These are phyloP conservation scores for Drosophila seguyi DNA, from an alignment of 1,140 invertebrate species.

Conservation along the genomic window DNA sequence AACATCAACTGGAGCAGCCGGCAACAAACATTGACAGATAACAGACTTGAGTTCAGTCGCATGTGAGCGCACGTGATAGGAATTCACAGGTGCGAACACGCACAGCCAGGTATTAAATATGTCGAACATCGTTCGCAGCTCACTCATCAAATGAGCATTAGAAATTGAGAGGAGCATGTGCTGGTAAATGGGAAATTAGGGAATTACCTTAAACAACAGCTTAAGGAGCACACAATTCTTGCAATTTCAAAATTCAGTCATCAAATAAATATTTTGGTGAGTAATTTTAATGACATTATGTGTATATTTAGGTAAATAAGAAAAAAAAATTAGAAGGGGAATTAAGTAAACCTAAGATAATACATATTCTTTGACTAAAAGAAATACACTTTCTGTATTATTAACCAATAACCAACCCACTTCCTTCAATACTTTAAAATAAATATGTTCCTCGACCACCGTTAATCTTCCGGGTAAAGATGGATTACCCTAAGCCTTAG, in stretches of 20 bases:
- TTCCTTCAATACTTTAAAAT: background rate
- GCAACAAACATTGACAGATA: conserved; percentile 56
- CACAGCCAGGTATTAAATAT: conserved; percentile 21
- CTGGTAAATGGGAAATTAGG: conserved; percentile 14
- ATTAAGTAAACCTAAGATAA: background rate
- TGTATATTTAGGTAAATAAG: too few species aligned
- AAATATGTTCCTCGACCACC: background rate
- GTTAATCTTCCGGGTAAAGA: conserved; percentile 7
- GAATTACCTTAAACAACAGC: conserved; percentile 14
- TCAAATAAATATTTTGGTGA: conserved; percentile 16
- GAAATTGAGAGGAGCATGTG: conserved; percentile 37
- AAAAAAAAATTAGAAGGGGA: too few species aligned
- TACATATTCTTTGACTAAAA: background rate
- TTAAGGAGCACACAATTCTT: conserved; percentile 5
- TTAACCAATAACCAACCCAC: background rate
- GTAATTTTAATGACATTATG: background rate
- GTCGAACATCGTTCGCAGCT: conserved; percentile 23
- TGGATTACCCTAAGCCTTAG: conserved; percentile 3
- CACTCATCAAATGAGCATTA: conserved; percentile 45
- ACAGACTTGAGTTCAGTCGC: conserved; percentile 46
- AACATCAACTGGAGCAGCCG: conserved; percentile 25
- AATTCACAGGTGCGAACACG: conserved; percentile 56
- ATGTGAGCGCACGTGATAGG: conserved; percentile 71
- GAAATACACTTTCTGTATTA: background rate
- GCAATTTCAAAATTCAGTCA: conserved; percentile 4